Conservation (phyloP, 2,797 vertebrate species). For the Muscicapa comitata region DNA sequence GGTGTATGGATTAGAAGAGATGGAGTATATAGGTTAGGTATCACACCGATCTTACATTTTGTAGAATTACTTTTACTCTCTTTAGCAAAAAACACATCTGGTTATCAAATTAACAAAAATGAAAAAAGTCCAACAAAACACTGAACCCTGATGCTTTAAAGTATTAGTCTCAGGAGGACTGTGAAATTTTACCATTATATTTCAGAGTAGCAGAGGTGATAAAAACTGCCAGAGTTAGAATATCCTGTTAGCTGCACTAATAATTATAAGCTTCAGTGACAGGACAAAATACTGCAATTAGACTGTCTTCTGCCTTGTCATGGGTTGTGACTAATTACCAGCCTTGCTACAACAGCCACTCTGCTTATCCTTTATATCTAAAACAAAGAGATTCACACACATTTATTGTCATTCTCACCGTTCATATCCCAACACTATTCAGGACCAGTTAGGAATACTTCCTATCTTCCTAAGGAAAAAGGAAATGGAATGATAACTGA, state of each 20-base stretch:
- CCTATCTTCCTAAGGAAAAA: not conserved
- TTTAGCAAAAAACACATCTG: not conserved
- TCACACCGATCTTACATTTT: not conserved
- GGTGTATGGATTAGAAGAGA: not conserved
- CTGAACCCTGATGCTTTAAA: constrained; percentile 1
- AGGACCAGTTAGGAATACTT: constrained; percentile 29
- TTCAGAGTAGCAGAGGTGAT: constrained; percentile 71
- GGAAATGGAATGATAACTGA: not conserved
- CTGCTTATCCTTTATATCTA: constrained; percentile 68
- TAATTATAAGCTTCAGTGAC: constrained; percentile 86
- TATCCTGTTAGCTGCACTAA: constrained; percentile 72
- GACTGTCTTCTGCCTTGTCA: constrained; percentile 78
- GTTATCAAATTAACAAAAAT: not conserved
- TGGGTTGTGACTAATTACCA: constrained; percentile 83
- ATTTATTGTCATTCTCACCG: constrained; percentile 58
- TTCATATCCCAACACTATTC: constrained; percentile 59
- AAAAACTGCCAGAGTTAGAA: constrained; percentile 65
- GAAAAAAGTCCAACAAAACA: not conserved
- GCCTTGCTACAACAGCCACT: constrained; percentile 71
- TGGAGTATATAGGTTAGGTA: not conserved
- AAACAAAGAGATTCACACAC: constrained; percentile 61
- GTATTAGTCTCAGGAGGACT: constrained; percentile 17
- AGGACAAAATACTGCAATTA: constrained; percentile 85
- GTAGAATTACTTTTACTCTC: not conserved
- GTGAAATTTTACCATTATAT: constrained; percentile 62